A percentile compares a stretch with the other conserved stretches of the same genome.
phyloP scores from a whole-genome alignment of 1,140 invertebrate species.

The Tribolium madens region DNA sequence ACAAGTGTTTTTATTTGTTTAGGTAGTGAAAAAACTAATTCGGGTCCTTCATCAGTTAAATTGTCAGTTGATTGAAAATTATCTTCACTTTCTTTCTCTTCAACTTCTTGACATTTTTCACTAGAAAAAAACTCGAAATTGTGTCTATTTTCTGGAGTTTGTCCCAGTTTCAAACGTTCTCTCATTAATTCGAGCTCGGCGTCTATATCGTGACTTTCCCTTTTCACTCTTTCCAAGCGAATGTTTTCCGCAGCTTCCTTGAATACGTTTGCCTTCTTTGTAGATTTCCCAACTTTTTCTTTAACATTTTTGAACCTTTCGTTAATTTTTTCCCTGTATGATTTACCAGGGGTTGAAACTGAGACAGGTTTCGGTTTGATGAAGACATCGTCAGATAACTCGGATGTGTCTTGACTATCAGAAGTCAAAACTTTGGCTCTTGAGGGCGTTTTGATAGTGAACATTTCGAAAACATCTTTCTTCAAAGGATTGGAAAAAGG shows the following conservation, averaged over 20 bases:
- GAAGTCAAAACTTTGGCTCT: neutral
- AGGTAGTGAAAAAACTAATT: slow-evolving; percentile 22
- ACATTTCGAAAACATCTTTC: slow-evolving; percentile 23
- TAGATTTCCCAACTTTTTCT: slow-evolving; percentile 46
- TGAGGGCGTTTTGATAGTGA: slow-evolving; percentile 31
- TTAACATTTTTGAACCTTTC: slow-evolving; percentile 53
- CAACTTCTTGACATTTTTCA: neutral
- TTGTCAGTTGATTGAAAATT: slow-evolving; percentile 12
- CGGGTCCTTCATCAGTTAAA: neutral
- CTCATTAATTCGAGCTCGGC: slow-evolving; percentile 41
- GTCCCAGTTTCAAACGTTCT: slow-evolving; percentile 34
- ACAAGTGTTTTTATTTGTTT: neutral
- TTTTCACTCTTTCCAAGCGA: slow-evolving; percentile 39
- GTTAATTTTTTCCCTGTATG: slow-evolving; percentile 53
- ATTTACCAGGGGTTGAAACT: slow-evolving; percentile 9
- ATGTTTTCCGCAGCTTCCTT: slow-evolving; percentile 9
- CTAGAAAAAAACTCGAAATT: neutral
- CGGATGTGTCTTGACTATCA: slow-evolving; percentile 32
- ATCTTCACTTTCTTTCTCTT: neutral
- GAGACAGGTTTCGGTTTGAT: slow-evolving; percentile 18
- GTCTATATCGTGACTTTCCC: slow-evolving; percentile 46
- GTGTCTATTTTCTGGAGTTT: neutral
- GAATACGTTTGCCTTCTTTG: slow-evolving; percentile 38
- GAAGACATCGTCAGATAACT: slow-evolving; percentile 40
- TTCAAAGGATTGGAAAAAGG: neutral